Evolutionary conservation across 2,113 vertebrate species (phyloP).

Genomic region (Notothenia coriiceps): DNA sequence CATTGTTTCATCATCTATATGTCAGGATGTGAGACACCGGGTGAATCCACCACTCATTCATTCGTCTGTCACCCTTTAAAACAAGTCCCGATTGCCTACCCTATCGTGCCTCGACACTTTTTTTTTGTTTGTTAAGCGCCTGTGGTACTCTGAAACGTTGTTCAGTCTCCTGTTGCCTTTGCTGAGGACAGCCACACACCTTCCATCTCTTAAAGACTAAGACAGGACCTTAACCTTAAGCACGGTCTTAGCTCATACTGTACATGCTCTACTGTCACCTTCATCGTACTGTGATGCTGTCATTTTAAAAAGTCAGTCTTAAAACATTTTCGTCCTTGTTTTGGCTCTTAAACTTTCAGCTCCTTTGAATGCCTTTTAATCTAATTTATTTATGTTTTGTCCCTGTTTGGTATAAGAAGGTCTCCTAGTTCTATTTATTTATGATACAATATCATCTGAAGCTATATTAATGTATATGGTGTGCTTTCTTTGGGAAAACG

Average conservation of each 20-base stretch:
- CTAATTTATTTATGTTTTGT: conserved; percentile 62
- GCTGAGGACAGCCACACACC: conserved; percentile 62
- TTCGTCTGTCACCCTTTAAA: conserved; percentile 33
- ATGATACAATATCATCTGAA: conserved; percentile 46
- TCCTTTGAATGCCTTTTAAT: conserved; percentile 48
- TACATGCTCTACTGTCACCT: conserved; percentile 23
- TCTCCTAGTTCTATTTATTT: conserved; percentile 71
- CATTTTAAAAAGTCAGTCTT: conserved; percentile 38
- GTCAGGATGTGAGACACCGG: conserved; percentile 24
- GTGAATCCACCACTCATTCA: conserved; percentile 14
- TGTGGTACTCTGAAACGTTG: conserved; percentile 31
- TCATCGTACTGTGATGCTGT: conserved; percentile 59
- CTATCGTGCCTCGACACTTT: conserved; percentile 77
- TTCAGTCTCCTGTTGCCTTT: conserved; percentile 75
- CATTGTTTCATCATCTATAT: neutral
- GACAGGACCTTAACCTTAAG: conserved; percentile 75
- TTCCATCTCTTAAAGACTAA: conserved; percentile 61
- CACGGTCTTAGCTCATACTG: conserved; percentile 67
- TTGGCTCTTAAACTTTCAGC: conserved; percentile 42
- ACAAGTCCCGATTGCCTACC: conserved; percentile 69
- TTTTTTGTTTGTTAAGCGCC: conserved; percentile 45
- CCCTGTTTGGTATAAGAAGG: conserved; percentile 43
- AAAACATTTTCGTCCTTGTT: conserved; percentile 29
- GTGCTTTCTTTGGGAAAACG: conserved; percentile 41
- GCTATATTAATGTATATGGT: conserved; percentile 58